Conservation (phyloP, 2,888 invertebrate genomes). For the Colletes collaris region DNA sequence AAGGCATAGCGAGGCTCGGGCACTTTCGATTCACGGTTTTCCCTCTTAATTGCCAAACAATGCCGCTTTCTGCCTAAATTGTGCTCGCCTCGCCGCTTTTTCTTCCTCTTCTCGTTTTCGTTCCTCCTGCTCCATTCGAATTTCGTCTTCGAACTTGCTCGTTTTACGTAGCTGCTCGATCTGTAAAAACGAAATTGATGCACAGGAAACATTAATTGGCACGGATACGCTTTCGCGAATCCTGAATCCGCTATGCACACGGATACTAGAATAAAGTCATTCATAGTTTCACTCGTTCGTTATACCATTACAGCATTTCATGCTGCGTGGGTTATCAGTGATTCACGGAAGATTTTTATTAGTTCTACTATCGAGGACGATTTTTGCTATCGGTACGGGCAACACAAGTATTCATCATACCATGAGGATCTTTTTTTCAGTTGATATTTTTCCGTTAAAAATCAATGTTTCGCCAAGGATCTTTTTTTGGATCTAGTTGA, state of each 20-base stretch:
- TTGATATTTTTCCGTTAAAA: no score
- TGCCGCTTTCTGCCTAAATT: constrained; percentile 95
- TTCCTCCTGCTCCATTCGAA: constrained; percentile 95
- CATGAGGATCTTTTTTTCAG: no score
- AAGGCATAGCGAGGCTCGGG: constrained; percentile 14
- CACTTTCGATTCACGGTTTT: constrained; percentile 39
- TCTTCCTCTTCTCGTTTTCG: constrained; percentile 93
- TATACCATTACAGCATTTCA: background rate
- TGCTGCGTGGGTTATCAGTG: background rate
- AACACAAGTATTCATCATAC: no score
- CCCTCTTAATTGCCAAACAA: constrained; percentile 87
- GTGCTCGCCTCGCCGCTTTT: constrained; percentile 90
- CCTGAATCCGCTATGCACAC: constrained; percentile 4
- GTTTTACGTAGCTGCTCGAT: constrained; percentile 93
- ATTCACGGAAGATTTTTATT: background rate
- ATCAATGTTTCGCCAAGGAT: no score
- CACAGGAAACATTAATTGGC: constrained; percentile 34
- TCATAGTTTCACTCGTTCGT: constrained; percentile 5
- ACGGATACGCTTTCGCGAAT: constrained; percentile 49
- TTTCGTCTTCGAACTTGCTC: constrained; percentile 96
- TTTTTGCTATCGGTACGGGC: no score
- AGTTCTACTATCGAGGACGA: no score
- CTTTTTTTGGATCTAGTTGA: background rate
- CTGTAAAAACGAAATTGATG: constrained; percentile 81
- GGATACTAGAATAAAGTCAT: background rate